Evolutionary conservation across 2,797 vertebrate genomes (phyloP).

Genomic region (Gastrophryne carolinensis): DNA sequence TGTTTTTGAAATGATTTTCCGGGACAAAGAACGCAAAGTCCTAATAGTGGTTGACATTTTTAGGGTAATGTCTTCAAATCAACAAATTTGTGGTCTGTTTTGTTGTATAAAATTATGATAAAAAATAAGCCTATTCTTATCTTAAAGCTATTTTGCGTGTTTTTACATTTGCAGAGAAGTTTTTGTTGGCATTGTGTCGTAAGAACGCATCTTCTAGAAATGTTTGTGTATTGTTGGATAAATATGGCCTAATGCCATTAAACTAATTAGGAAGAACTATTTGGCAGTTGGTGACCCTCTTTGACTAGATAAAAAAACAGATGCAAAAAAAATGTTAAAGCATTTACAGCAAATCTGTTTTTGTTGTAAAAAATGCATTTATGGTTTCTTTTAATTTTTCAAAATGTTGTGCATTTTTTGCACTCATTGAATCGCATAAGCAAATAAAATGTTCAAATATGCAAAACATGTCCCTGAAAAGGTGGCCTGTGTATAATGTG

Average conservation of each 20-base stretch:
- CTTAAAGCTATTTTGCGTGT: too few relatives aligned
- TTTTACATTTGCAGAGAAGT: not conserved
- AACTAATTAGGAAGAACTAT: not conserved
- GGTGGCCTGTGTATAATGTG: too few relatives aligned
- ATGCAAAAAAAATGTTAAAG: too few relatives aligned
- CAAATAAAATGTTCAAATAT: too few relatives aligned
- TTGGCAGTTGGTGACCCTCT: not conserved
- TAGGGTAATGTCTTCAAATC: not conserved
- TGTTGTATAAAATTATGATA: not conserved
- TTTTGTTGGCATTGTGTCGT: not conserved
- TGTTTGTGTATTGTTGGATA: not conserved
- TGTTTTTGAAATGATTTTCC: conserved; percentile 13
- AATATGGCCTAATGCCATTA: not conserved
- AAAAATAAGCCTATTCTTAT: too few relatives aligned
- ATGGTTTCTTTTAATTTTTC: too few relatives aligned
- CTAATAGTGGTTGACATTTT: conserved; percentile 14
- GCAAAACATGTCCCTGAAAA: too few relatives aligned
- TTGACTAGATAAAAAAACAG: not conserved
- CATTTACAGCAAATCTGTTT: too few relatives aligned
- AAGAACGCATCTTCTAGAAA: not conserved
- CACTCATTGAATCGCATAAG: too few relatives aligned
- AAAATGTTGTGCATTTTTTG: too few relatives aligned
- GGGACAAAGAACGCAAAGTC: conserved; percentile 15
- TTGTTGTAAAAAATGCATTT: too few relatives aligned
- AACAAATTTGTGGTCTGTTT: not conserved